A percentile compares a stretch with the other conserved stretches of the same genome.
phyloP scores from a whole-genome alignment of 2,888 invertebrate genomes.

The Agonopterix subpropinquella region DNA sequence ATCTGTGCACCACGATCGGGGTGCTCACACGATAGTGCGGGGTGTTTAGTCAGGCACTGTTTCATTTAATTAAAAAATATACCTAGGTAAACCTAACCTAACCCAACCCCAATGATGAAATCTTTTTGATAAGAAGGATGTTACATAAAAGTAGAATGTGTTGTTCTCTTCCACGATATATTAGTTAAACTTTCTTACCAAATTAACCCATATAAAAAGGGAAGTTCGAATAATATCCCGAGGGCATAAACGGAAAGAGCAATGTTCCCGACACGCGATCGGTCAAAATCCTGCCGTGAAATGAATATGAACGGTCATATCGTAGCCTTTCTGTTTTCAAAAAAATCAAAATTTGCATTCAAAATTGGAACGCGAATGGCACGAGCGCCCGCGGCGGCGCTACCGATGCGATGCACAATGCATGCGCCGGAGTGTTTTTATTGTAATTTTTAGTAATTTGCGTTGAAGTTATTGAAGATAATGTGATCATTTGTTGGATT shows the following conservation, averaged over 20 bases:
- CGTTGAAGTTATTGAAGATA: slow-evolving; percentile 30
- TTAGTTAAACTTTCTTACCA: slow-evolving; percentile 3
- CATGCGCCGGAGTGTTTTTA: slow-evolving; percentile 27
- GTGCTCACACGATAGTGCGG: too few species aligned
- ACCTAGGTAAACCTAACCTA: too few species aligned
- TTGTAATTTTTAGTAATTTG: slow-evolving; percentile 40
- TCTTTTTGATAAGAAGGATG: too few species aligned
- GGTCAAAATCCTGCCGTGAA: slow-evolving; percentile 41
- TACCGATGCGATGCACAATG: slow-evolving; percentile 51
- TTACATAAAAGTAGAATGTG: not conserved
- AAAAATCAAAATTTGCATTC: slow-evolving; percentile 61
- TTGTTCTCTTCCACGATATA: not conserved
- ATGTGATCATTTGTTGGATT: slow-evolving; percentile 21
- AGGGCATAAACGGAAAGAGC: slow-evolving; percentile 38
- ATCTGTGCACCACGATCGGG: too few species aligned
- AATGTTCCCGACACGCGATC: slow-evolving; percentile 48
- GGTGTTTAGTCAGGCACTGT: too few species aligned
- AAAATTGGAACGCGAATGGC: slow-evolving; percentile 66
- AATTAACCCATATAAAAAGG: slow-evolving; percentile 9
- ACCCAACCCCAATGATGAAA: too few species aligned
- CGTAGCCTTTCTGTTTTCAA: slow-evolving; percentile 34
- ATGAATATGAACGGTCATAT: slow-evolving; percentile 30
- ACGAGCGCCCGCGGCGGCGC: slow-evolving; percentile 65
- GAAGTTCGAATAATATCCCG: slow-evolving; percentile 32
- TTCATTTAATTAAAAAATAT: too few species aligned